These are phyloP conservation scores for Epirrhoe alternata DNA, from an alignment of 2,888 invertebrate species.

Conservation along the genomic window DNA sequence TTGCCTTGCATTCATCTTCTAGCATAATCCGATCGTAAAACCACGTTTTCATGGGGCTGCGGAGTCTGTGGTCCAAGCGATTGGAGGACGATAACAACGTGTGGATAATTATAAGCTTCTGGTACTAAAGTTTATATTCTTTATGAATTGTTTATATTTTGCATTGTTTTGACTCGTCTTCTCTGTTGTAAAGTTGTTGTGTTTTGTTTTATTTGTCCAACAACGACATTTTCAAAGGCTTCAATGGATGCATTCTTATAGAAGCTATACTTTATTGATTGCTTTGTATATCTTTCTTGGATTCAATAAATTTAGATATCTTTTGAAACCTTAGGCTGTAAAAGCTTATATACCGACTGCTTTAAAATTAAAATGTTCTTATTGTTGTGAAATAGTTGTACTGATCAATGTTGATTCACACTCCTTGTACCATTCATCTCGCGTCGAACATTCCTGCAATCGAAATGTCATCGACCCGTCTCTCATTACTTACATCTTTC, in stretches of 20 bases:
- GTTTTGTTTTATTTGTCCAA: constrained; percentile 1
- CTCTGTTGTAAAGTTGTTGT: constrained; percentile 1
- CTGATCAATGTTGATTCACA: neutral
- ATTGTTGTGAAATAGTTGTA: neutral
- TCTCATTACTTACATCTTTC: constrained; percentile 41
- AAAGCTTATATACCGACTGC: neutral
- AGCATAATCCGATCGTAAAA: constrained; percentile 79
- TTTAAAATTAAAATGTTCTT: neutral
- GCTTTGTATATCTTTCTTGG: neutral
- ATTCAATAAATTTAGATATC: neutral
- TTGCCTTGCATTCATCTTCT: constrained; percentile 78
- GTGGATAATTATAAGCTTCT: constrained; percentile 25
- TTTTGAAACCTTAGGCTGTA: neutral
- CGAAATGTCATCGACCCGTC: constrained; percentile 29
- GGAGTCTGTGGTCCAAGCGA: constrained; percentile 51
- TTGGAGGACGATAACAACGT: constrained; percentile 34
- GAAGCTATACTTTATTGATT: neutral
- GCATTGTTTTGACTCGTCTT: constrained; percentile 18
- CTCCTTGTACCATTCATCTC: constrained; percentile 20
- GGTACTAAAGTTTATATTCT: constrained; percentile 25
- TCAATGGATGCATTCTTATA: neutral
- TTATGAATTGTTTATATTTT: constrained; percentile 24
- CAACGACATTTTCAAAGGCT: neutral
- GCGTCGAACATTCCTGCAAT: constrained; percentile 22
- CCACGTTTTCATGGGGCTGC: constrained; percentile 64